Evolutionary conservation across 2,797 vertebrate species (phyloP).

Genomic region (Coilia nasus): DNA sequence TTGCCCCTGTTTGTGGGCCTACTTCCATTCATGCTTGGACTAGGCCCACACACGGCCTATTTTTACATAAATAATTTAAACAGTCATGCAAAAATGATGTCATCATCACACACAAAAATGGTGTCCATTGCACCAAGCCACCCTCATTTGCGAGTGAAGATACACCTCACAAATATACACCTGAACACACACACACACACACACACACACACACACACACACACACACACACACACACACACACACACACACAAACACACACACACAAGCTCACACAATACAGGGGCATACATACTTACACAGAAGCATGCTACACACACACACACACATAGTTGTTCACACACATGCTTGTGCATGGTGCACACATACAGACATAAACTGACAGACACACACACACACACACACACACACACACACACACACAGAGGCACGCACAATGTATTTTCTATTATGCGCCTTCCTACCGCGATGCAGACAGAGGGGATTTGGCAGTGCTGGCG

Average conservation of each 20-base stretch:
- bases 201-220: neutral
- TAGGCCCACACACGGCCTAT: constrained; percentile 41
- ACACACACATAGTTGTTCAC: neutral
- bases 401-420: neutral
- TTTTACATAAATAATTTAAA: constrained; percentile 39
- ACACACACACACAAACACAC: too few relatives aligned
- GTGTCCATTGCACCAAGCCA: constrained; percentile 3
- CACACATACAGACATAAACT: neutral
- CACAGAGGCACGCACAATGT: neutral
- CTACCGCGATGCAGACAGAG: constrained; percentile 1
- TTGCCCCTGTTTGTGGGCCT: constrained; percentile 69
- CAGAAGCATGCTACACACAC: too few relatives aligned
- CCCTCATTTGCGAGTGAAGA: neutral
- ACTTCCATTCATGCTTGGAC: constrained; percentile 60
- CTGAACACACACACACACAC: neutral
- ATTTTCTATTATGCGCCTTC: constrained; percentile 7
- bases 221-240: too few relatives aligned
- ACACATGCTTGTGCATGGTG: neutral
- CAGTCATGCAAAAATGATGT: constrained; percentile 32
- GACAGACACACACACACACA: neutral
- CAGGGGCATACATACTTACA: too few relatives aligned
- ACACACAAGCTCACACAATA: too few relatives aligned
- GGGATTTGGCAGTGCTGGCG: constrained; percentile 1
- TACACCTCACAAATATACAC: neutral
- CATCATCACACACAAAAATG: constrained; percentile 5